A percentile compares a stretch with the other conserved stretches of the same genome.
Evolutionary conservation across 92 coral and sea anemone genomes (phyloP).

Genomic region (Palythoa grandis): DNA sequence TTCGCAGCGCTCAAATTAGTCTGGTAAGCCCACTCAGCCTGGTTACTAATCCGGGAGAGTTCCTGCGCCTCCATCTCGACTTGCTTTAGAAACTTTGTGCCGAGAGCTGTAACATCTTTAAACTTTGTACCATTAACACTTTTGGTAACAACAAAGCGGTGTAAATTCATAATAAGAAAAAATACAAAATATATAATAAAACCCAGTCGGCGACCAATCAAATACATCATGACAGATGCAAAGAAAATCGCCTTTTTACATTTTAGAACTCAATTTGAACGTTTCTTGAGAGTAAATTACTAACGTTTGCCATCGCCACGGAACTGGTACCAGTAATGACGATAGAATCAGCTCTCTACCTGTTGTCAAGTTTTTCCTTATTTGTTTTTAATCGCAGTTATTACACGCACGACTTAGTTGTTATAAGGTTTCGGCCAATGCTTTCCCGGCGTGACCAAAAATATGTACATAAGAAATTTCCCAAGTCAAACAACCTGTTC

Average conservation of each 20-base stretch:
- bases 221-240: conserved; percentile 10
- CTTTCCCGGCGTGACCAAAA: background rate
- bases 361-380: conserved; percentile 15
- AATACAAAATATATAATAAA: background rate
- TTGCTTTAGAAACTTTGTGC: conserved; percentile 61
- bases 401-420: background rate
- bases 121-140: conserved; percentile 19
- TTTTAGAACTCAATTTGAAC: background rate
- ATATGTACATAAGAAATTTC: background rate
- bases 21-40: conserved; percentile 80
- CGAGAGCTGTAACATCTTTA: conserved; percentile 72
- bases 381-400: background rate
- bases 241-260: background rate
- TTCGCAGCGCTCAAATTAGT: conserved; percentile 74
- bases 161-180: background rate
- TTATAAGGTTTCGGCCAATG: background rate
- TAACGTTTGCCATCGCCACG: background rate
- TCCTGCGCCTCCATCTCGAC: conserved; percentile 68
- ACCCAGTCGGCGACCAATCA: conserved; percentile 11
- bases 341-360: background rate
- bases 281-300: background rate
- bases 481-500: background rate
- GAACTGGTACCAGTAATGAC: conserved; percentile 40
- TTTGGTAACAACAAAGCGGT: background rate
- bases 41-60: conserved; percentile 52